Evolutionary conservation across 2,113 vertebrate genomes (phyloP).

Genomic region (Microtus pennsylvanicus): DNA sequence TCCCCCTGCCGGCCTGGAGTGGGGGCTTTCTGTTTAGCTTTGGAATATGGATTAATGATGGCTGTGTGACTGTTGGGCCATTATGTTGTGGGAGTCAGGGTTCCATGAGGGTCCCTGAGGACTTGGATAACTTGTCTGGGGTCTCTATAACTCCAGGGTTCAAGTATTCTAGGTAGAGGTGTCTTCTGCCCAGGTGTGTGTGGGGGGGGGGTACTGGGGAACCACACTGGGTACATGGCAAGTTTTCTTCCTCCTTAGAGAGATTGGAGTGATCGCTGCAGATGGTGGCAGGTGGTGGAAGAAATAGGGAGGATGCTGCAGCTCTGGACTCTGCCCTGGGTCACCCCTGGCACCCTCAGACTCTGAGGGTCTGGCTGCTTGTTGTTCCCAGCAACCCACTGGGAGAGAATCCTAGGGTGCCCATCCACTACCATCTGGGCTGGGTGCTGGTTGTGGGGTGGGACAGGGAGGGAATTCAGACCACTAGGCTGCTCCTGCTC

Average conservation of each 20-base stretch:
- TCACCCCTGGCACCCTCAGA: not conserved
- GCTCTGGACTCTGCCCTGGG: not conserved
- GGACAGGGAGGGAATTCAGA: not conserved
- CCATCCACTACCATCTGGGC: not conserved
- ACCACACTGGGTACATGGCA: too few relatives aligned
- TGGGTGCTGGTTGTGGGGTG: not conserved
- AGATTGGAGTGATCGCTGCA: not conserved
- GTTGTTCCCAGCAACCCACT: not conserved
- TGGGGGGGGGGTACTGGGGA: not conserved
- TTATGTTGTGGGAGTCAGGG: too few relatives aligned
- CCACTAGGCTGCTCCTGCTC: not conserved
- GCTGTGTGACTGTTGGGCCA: not conserved
- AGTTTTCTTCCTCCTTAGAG: not conserved
- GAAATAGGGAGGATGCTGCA: too few relatives aligned
- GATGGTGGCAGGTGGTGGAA: not conserved
- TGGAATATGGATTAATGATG: not conserved
- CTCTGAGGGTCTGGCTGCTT: not conserved
- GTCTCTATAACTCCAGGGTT: not conserved
- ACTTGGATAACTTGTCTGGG: not conserved
- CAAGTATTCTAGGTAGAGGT: not conserved
- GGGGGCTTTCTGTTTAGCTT: constrained; percentile 38
- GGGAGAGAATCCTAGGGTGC: not conserved
- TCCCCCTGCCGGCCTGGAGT: not conserved
- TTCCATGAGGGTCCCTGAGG: too few relatives aligned
- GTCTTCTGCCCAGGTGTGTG: not conserved